Base-by-base conservation (phyloP, 2,113 vertebrate species). In the Scomber japonicus region DNA sequence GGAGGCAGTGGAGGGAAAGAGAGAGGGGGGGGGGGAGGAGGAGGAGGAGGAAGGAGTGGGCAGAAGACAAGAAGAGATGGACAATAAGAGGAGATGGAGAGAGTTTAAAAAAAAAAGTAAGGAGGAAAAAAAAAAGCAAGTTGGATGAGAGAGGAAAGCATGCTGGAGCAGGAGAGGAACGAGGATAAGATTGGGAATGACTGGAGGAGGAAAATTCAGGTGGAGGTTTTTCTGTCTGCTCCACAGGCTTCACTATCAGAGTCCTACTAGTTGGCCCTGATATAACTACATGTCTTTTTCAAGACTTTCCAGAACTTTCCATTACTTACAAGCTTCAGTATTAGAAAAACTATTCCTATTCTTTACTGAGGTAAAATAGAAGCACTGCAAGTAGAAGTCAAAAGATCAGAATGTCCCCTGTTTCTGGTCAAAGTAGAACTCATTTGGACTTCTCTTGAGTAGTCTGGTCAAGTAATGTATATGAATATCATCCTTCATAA, bases 1-100 rank as follows among this genome's bases (percentile, higher is more conserved):
- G 27, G 30, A 3, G 48, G 60, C 50, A 56, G 66, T 49, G 44
- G 75, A 40, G 55, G 15, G 40, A 65, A 46, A 49, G 60, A 13
- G 24, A 51, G 62, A 27, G 27, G 11, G 44, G 31, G n/a, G 17
- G 11, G 46, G 72, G 4, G 11, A 3, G 27, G 27, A 21, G 46
- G 19, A 44, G 21, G 21, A 21, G 21, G 21, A 21, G 57, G 19
- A 44, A 31, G 51, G 51, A 9, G 35, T 40, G 59, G 16, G 13
- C 4, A 5, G 44, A 17, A 40, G 35, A 11, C 27, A 51, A 5
- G 16, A 51, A 15, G 31, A 30, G n/a, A 44, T 62, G n/a, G n/a
- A 24, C 21, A 11, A 31, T 54, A 67, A 48, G 60, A 51, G 35
- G 46, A 60, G 27, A 48, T 15, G 17, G 46, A 50, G 9, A 59